Percentiles rank a stretch among this genome's conserved stretches.
Evolutionary conservation across 2,113 vertebrate genomes (phyloP).

Genomic region (Phoxinus phoxinus): DNA sequence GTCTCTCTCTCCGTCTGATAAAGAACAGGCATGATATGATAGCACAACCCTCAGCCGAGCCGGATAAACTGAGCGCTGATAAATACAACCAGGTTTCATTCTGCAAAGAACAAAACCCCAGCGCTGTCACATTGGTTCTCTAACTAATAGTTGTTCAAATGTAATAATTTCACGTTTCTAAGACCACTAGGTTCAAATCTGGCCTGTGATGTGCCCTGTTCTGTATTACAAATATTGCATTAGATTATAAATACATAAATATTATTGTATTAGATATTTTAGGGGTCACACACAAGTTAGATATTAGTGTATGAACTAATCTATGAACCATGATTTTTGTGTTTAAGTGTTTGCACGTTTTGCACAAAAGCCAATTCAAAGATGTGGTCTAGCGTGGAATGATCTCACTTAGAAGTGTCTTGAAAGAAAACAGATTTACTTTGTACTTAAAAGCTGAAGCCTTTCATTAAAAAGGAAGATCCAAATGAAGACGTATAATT

Average conservation of each 20-base stretch:
- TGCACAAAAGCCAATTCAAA: background rate
- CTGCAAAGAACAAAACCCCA: constrained; percentile 9
- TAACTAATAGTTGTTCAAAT: background rate
- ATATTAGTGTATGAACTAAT: background rate
- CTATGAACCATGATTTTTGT: too few relatives aligned
- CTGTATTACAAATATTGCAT: too few relatives aligned
- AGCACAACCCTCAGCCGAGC: constrained; percentile 9
- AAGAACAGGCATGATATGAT: constrained; percentile 39
- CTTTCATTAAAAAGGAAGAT: constrained; percentile 38
- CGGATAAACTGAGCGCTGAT: constrained; percentile 15
- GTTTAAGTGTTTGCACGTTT: background rate
- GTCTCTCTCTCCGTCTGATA: constrained; percentile 42
- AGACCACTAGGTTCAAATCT: background rate
- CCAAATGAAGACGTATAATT: constrained; percentile 5
- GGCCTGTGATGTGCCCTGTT: background rate
- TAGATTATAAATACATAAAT: too few relatives aligned
- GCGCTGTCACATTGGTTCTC: background rate
- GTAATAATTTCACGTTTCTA: background rate
- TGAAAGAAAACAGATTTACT: background rate
- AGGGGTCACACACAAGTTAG: background rate
- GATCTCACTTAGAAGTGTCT: background rate
- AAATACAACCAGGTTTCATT: background rate
- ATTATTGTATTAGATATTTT: too few relatives aligned
- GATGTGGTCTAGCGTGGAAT: constrained; percentile 5
- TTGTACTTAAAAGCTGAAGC: constrained; percentile 22